These are phyloP conservation scores for Lasiurus cinereus DNA, from an alignment of 2,113 vertebrate genomes.

Conservation along the genomic window DNA sequence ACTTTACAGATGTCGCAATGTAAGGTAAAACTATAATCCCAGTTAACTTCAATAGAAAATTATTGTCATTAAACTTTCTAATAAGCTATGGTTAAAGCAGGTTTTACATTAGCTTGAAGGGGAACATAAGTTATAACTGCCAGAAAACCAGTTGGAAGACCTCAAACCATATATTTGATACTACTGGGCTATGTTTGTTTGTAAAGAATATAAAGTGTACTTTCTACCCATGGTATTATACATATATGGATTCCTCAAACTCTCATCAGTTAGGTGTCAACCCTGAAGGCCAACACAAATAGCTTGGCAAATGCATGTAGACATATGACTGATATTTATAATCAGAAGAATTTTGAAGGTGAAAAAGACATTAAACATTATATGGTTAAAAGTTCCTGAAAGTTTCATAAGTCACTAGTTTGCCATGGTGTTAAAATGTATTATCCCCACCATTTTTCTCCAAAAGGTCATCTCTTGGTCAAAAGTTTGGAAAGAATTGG, in stretches of 20 bases:
- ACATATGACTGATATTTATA: not conserved
- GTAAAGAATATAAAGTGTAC: constrained; percentile 21
- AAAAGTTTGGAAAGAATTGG: not conserved
- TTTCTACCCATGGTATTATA: not conserved
- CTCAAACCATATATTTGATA: constrained; percentile 57
- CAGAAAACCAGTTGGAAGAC: constrained; percentile 69
- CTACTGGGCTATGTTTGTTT: constrained; percentile 6
- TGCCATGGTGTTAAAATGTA: not conserved
- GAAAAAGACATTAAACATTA: constrained; percentile 27
- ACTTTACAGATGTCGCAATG: constrained; percentile 43
- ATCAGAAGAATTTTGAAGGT: constrained; percentile 30
- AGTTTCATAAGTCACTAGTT: constrained; percentile 22
- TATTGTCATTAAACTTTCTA: constrained; percentile 69
- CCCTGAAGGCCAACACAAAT: not conserved
- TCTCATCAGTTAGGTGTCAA: not conserved
- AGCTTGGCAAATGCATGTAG: not conserved
- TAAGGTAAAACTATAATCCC: constrained; percentile 73
- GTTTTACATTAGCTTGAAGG: constrained; percentile 66
- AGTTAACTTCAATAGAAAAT: constrained; percentile 77
- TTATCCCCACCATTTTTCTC: not conserved
- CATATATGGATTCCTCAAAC: not conserved
- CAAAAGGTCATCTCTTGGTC: not conserved
- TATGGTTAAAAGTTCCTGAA: constrained; percentile 13
- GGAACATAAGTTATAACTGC: constrained; percentile 57
- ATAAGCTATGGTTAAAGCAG: constrained; percentile 52